A percentile compares a stretch with the other conserved stretches of the same genome.
These are phyloP conservation scores for Plectropomus leopardus DNA, from an alignment of 2,113 vertebrate genomes.

Conservation along the genomic window DNA sequence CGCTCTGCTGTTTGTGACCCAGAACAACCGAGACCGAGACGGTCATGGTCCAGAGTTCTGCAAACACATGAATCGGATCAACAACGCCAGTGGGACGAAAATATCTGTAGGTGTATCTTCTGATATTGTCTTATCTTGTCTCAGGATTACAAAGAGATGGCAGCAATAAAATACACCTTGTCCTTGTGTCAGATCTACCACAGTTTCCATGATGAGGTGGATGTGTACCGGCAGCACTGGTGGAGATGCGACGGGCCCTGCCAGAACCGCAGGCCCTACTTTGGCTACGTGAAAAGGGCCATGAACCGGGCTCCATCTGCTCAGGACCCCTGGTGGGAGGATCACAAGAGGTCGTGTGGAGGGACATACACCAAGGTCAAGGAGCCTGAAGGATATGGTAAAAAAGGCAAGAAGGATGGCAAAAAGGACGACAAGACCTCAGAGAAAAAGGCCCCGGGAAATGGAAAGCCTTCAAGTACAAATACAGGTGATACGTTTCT, in stretches of 20 bases:
- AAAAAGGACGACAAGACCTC: conserved; percentile 56
- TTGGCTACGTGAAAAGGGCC: conserved; percentile 93
- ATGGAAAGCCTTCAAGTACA: conserved; percentile 50
- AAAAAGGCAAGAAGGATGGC: conserved; percentile 81
- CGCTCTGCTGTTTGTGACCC: conserved; percentile 95
- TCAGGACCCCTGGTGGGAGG: conserved; percentile 93
- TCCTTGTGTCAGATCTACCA: conserved; percentile 89
- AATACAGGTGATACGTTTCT: conserved; percentile 54
- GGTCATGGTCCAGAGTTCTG: conserved; percentile 96
- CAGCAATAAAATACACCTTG: background rate
- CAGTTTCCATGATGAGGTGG: conserved; percentile 91
- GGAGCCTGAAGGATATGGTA: conserved; percentile 92
- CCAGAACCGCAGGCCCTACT: conserved; percentile 87
- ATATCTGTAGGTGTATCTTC: conserved; percentile 86
- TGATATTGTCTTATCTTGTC: background rate
- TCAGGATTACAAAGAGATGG: no score
- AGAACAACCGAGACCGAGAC: conserved; percentile 92
- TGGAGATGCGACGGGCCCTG: conserved; percentile 95
- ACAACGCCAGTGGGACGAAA: conserved; percentile 90
- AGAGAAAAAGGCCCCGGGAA: conserved; percentile 40
- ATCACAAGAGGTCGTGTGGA: conserved; percentile 90
- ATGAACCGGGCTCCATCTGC: conserved; percentile 94
- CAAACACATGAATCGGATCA: conserved; percentile 97
- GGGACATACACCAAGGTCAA: conserved; percentile 93
- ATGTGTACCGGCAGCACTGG: conserved; percentile 95